Evolutionary conservation across 1,140 invertebrate genomes (phyloP).

Genomic region (Drosophila sechellia): DNA sequence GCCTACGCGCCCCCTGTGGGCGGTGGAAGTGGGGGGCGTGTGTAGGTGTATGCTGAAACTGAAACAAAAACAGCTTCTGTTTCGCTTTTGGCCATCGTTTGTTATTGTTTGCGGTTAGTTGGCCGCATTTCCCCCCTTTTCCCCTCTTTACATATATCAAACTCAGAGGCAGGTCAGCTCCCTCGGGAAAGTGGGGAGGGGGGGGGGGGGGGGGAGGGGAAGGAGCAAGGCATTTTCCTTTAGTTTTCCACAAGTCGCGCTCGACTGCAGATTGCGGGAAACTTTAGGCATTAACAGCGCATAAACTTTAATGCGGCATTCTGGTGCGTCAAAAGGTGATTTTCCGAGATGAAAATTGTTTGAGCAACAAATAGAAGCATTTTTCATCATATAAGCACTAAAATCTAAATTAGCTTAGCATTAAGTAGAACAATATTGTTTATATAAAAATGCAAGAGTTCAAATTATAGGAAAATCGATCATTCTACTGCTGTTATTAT

Average conservation of each 20-base stretch:
- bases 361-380: not conserved
- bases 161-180: constrained; percentile 47
- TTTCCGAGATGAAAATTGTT: not conserved
- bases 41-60: constrained; percentile 34
- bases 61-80: constrained; percentile 59
- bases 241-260: constrained; percentile 40
- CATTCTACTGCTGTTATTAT: no score
- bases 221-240: constrained; percentile 15
- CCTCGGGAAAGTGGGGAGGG: not conserved
- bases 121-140: constrained; percentile 26
- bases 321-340: not conserved
- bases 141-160: constrained; percentile 30
- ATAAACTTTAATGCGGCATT: not conserved
- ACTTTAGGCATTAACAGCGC: not conserved
- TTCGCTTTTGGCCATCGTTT: constrained; percentile 76
- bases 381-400: no score
- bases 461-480: not conserved
- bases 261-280: constrained; percentile 15
- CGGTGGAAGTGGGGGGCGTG: not conserved
- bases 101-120: constrained; percentile 82
- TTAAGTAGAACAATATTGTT: not conserved
- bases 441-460: not conserved
- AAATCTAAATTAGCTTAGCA: no score
- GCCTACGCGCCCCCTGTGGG: not conserved
- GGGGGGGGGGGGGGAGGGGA: no score